Base-by-base conservation (phyloP, 2,113 vertebrate species). In the Australoheros scitulus region DNA sequence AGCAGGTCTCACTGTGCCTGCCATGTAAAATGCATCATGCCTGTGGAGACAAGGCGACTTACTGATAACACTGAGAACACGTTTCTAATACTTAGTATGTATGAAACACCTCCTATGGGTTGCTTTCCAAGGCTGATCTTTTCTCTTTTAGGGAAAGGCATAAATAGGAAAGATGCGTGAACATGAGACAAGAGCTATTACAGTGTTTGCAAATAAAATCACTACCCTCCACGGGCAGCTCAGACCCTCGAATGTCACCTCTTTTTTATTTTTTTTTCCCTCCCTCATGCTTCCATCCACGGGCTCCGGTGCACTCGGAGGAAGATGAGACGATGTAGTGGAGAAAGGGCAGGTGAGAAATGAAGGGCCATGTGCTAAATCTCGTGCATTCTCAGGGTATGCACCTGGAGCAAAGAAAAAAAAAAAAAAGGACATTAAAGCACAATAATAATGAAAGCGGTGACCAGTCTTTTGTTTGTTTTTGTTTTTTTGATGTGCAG, bases 11-110 rank as follows among this genome's bases (percentile, higher is more conserved):
- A 29, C 61, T 63, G 65, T 11, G 76, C 58, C 61, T 86, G 81
- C 79, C 76, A 85, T 91, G 84, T 90, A 52, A 90, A 92, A 90
- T 88, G 77, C 86, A 90, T 79, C 76, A 59, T 18, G 61, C 43
- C 80, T 76, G 77, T 15, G 0, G n/a, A 76, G 79, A 61, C 50
- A 56, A 34, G 79, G 70, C 34, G 61, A 59, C 82, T 59, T 58
- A 17, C 61, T 76, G 80, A 84, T 85, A 87, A 83, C 74, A 18
- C 7, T 3, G 18, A 50, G 43, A 79, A 68, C 86, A 82, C 56
- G 76, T 75, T 86, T 70, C 61, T 56, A 61, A 56, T 18, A 59
- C 72, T 87, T 81, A 61, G 78, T 79, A 86, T 90, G 82, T 87
- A 86, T 91, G 81, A 81, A 86, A 75, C 81, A 43, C 52, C 74